Base-by-base conservation (phyloP, 2,113 vertebrate species). In the Halichoerus grypus region DNA sequence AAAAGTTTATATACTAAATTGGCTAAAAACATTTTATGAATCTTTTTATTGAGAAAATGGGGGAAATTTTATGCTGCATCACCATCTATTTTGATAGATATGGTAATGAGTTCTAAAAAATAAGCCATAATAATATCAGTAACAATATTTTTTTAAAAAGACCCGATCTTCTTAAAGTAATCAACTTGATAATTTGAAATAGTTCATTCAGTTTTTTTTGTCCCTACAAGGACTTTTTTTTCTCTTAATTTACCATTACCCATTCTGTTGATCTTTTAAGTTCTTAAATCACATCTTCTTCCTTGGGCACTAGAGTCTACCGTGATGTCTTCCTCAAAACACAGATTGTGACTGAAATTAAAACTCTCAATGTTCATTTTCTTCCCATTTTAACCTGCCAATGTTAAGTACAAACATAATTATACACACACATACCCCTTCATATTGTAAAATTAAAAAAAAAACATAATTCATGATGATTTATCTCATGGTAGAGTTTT, bases 131-230 rank as follows among this genome's bases (percentile, higher is more conserved):
- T 63, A 19, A 51, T 61, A 77, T 18, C 7, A 84, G 24, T 39
- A 71, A 65, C 21, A 67, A 42, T 69, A 42, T 76, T 28, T 76
- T 76, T 83, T 93, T 22, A 88, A 53, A 53, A 80, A 89, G 39
- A 69, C 26, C 6, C 53, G 26, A 31, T 72, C 36, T 88, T n/a
- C 39, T 72, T 80, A 72, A 88, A 80, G 9, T 91, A 39, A 63
- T 36, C 21, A 79, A 36, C 42, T 49, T 71, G 36, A 13, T 82
- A 83, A 71, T 97, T 90, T 77, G 46, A 91, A 95, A 21, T 86
- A 55, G 2, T 65, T 84, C 28, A 53, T 90, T 65, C 28, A 59
- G 3, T 15, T 33, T 65, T 31, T 63, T 31, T 42, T 12, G n/a
- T 95, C 65, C 16, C 63, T 55, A 51, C 4, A 28, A 79, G 61